Percentiles rank a stretch among this genome's conserved stretches.
Evolutionary conservation across 2,797 vertebrate genomes (phyloP).

Genomic region (Octomys mimax): DNA sequence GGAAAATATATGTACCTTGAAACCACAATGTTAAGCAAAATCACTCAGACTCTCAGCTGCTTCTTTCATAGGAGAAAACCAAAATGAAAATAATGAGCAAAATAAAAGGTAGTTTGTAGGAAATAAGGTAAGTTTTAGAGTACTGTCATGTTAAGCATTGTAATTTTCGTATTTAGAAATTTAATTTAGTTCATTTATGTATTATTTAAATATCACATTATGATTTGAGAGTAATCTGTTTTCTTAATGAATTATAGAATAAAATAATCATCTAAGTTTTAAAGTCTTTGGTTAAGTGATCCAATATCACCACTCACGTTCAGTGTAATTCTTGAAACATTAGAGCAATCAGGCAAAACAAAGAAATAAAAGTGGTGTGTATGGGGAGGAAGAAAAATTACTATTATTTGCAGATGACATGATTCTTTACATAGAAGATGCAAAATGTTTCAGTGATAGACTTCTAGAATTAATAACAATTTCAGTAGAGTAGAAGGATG

Average conservation of each 20-base stretch:
- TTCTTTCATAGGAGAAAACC: not conserved
- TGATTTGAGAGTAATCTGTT: not conserved
- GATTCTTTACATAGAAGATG: not conserved
- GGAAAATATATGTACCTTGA: not conserved
- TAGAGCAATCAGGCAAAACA: not conserved
- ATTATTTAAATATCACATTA: not conserved
- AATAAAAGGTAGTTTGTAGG: not conserved
- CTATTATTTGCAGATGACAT: not conserved
- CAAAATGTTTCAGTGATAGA: not conserved
- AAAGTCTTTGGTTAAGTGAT: not conserved
- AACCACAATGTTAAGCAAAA: not conserved
- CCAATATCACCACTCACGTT: not conserved
- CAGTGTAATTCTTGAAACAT: not conserved
- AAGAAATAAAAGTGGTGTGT: not conserved
- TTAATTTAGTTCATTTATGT: not conserved
- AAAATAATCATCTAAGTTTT: not conserved
- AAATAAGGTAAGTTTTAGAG: not conserved
- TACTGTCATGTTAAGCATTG: not conserved
- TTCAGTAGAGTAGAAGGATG: not conserved
- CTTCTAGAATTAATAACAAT: not conserved
- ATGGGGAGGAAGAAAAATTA: not conserved
- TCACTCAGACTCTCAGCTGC: not conserved
- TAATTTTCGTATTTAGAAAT: not conserved
- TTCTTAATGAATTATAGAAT: not conserved
- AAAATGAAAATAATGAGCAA: not conserved